These are phyloP conservation scores for Parnassius smintheus DNA, from an alignment of 2,888 invertebrate genomes.

Conservation along the genomic window DNA sequence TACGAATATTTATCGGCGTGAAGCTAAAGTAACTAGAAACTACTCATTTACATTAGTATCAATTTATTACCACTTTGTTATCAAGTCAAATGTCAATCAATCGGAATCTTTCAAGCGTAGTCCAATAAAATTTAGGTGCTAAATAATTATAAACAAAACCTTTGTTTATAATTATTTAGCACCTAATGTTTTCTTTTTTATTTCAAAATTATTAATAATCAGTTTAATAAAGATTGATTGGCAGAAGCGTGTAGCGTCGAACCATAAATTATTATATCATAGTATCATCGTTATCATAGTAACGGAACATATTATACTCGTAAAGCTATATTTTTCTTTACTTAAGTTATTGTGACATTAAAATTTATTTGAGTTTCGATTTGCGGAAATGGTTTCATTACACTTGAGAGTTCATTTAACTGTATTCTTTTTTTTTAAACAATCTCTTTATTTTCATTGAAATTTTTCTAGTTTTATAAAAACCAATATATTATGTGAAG, in stretches of 20 bases:
- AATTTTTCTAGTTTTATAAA: neutral
- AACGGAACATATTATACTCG: neutral
- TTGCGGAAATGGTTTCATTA: constrained; percentile 70
- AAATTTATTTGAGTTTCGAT: constrained; percentile 47
- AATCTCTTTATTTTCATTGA: neutral
- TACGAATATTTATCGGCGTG: constrained; percentile 2
- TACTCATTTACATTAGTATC: constrained; percentile 16
- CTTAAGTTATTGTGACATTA: constrained; percentile 14
- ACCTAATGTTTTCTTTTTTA: constrained; percentile 4
- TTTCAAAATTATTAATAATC: constrained; percentile 5
- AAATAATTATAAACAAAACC: neutral
- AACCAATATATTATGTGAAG: neutral
- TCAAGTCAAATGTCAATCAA: constrained; percentile 13
- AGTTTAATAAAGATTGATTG: neutral
- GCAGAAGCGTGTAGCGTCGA: neutral
- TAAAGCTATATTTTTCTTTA: constrained; percentile 41
- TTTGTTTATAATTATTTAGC: too few species aligned
- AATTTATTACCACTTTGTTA: constrained; percentile 5
- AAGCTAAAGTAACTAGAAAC: constrained; percentile 16
- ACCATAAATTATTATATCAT: neutral
- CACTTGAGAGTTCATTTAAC: constrained; percentile 56
- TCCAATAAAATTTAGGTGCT: constrained; percentile 36
- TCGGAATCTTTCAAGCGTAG: constrained; percentile 47
- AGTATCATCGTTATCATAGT: neutral
- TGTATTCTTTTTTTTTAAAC: constrained; percentile 4